phyloP scores from a whole-genome alignment of 35 echinoderm and acorn worm species.

The Apostichopus japonicus region DNA sequence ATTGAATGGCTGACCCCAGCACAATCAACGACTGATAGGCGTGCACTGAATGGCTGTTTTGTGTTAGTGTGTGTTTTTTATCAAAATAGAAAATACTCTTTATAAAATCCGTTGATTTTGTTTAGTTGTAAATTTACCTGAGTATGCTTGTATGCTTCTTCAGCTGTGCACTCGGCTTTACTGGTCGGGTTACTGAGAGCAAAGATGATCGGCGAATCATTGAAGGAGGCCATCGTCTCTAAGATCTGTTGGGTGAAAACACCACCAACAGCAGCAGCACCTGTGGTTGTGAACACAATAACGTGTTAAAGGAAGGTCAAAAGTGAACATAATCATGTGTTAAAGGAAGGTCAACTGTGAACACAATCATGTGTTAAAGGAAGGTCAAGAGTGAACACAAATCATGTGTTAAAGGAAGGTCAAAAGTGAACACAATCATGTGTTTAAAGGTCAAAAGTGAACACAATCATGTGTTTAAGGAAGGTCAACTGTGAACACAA shows the following conservation, averaged over 20 bases:
- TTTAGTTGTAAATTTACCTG: constrained; percentile 66
- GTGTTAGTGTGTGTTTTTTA: background rate
- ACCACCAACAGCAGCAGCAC: constrained; percentile 88
- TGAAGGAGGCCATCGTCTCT: constrained; percentile 80
- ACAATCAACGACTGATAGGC: background rate
- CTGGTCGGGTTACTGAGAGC: constrained; percentile 94
- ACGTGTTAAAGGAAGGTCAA: too few species aligned
- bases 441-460: background rate
- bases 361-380: background rate
- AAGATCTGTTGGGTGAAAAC: constrained; percentile 89
- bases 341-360: too few species aligned
- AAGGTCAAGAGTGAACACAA: background rate
- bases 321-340: too few species aligned
- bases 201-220: constrained; percentile 89
- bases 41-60: background rate
- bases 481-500: too few species aligned
- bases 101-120: background rate
- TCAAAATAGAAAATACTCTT: background rate
- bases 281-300: constrained; percentile 10
- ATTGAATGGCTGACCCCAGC: background rate
- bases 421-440: too few species aligned
- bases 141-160: constrained; percentile 85
- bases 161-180: constrained; percentile 94
- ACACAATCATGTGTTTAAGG: background rate
- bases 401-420: too few species aligned